Evolutionary conservation across 1,140 invertebrate species (phyloP).

Genomic region (Drosophila insularis): DNA sequence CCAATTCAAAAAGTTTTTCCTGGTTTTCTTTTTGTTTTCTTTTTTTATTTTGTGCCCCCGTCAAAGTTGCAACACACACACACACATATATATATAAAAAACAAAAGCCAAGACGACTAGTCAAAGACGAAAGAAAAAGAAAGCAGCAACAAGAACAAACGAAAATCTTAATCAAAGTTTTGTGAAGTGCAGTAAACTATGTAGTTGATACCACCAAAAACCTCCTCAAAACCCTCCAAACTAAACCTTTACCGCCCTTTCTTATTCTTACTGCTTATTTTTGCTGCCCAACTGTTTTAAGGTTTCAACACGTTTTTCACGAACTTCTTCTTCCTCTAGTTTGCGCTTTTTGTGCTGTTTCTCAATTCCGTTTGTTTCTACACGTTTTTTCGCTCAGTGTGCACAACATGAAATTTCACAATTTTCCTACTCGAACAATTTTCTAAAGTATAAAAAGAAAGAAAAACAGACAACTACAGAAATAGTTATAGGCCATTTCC

Average conservation of each 20-base stretch:
- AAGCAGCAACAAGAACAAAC: slow-evolving; percentile 39
- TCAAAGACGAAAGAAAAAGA: slow-evolving; percentile 40
- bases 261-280: background rate
- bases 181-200: slow-evolving; percentile 77
- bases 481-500: slow-evolving; percentile 56
- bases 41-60: background rate
- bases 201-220: slow-evolving; percentile 55
- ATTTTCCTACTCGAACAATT: slow-evolving; percentile 59
- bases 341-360: slow-evolving; percentile 41
- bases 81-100: slow-evolving; percentile 41
- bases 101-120: slow-evolving; percentile 23
- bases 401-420: slow-evolving; percentile 61
- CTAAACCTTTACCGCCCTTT: slow-evolving; percentile 13
- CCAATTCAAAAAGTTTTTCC: slow-evolving; percentile 55
- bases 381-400: slow-evolving; percentile 69
- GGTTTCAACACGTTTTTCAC: slow-evolving; percentile 43
- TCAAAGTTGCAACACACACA: slow-evolving; percentile 38
- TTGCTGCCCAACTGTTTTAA: slow-evolving; percentile 52
- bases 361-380: slow-evolving; percentile 77
- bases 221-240: background rate
- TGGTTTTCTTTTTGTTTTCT: background rate
- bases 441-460: slow-evolving; percentile 40
- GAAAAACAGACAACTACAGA: slow-evolving; percentile 50
- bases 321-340: slow-evolving; percentile 18
- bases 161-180: slow-evolving; percentile 81